phyloP scores from a whole-genome alignment of 2,888 invertebrate species.

The Laothoe populi region DNA sequence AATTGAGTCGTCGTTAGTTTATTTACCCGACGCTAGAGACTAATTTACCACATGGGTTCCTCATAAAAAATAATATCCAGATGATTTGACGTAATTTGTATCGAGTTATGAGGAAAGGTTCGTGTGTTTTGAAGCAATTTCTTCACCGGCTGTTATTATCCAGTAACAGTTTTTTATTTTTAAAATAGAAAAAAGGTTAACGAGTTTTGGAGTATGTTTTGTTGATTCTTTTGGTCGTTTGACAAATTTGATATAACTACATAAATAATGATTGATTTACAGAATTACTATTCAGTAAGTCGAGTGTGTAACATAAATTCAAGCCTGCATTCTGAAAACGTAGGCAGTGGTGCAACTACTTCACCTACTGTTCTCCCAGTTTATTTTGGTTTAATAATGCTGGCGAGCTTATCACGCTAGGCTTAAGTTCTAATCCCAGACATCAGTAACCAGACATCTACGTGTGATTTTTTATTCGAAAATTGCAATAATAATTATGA shows the following conservation, averaged over 20 bases:
- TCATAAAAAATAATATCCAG: conserved; percentile 78
- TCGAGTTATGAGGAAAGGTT: conserved; percentile 74
- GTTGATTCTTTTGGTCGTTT: conserved; percentile 6
- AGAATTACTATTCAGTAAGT: no score
- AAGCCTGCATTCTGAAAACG: no score
- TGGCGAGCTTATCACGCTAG: no score
- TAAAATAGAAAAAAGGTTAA: conserved; percentile 64
- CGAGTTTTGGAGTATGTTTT: conserved; percentile 51
- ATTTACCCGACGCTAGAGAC: conserved; percentile 71
- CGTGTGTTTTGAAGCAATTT: conserved; percentile 77
- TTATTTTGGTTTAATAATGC: no score
- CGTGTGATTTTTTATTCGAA: no score
- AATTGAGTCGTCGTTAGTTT: conserved; percentile 73
- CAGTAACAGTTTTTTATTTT: conserved; percentile 66
- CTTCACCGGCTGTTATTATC: conserved; percentile 70
- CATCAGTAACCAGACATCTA: no score
- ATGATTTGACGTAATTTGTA: conserved; percentile 81
- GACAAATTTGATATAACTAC: conserved; percentile 1
- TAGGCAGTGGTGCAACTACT: no score
- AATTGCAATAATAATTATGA: no score
- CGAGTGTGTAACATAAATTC: no score
- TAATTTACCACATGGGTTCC: conserved; percentile 81
- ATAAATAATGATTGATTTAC: no score
- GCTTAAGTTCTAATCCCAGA: no score
- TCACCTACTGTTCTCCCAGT: no score